Percentiles rank a stretch among this genome's conserved stretches.
Evolutionary conservation across 2,113 vertebrate species (phyloP).

Genomic region (Ammospiza caudacuta): DNA sequence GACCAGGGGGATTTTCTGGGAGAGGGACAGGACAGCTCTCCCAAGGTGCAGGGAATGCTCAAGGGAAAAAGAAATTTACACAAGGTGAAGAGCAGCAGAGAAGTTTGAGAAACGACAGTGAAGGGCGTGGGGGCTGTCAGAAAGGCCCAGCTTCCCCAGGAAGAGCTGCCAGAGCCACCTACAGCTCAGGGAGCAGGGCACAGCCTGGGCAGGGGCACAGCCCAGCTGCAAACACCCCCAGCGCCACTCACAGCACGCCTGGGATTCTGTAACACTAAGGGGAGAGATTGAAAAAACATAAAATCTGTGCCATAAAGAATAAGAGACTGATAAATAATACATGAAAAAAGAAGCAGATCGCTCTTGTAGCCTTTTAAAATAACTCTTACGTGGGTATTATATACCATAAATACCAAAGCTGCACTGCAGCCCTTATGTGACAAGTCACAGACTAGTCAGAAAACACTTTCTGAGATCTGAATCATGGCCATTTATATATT

Average conservation of each 20-base stretch:
- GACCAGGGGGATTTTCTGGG: accelerated
- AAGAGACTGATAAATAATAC: slow-evolving; percentile 19
- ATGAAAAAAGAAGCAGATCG: neutral
- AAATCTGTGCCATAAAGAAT: neutral
- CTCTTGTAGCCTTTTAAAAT: slow-evolving; percentile 14
- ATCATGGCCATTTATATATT: slow-evolving; percentile 40
- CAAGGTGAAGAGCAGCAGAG: neutral
- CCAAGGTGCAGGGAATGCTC: neutral
- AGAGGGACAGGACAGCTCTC: neutral
- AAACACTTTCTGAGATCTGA: slow-evolving; percentile 41
- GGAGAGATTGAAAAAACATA: neutral
- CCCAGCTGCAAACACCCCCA: neutral
- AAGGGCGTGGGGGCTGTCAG: neutral
- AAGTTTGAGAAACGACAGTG: neutral
- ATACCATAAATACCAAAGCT: slow-evolving; percentile 34
- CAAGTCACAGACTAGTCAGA: slow-evolving; percentile 33
- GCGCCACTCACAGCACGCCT: accelerated
- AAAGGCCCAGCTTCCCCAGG: accelerated
- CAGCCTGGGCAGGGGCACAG: neutral
- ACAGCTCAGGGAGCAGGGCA: neutral
- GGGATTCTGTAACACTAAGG: neutral
- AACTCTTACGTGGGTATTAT: neutral
- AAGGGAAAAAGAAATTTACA: neutral
- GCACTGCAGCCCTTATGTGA: slow-evolving; percentile 5
- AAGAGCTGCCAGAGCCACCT: neutral